Evolutionary conservation across 2,113 vertebrate species (phyloP).

Genomic region (Mustelus asterias): DNA sequence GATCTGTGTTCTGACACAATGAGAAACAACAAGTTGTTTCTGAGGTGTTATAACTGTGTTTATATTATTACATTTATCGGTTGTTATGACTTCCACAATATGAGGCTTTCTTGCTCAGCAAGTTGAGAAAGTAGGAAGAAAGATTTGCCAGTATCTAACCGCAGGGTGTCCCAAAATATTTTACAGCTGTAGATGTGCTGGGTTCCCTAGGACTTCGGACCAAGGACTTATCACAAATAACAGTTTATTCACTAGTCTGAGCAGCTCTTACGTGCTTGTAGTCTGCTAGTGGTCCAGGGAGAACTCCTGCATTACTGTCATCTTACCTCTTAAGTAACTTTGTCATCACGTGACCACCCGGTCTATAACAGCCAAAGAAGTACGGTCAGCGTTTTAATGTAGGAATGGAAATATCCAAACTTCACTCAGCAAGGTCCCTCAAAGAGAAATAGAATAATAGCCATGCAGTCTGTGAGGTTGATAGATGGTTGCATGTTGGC

Average conservation of each 20-base stretch:
- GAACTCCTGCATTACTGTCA: too few species aligned
- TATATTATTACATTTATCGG: too few species aligned
- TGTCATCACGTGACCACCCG: too few species aligned
- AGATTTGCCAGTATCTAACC: not conserved
- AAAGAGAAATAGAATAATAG: not conserved
- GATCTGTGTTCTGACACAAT: not conserved
- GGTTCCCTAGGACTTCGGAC: too few species aligned
- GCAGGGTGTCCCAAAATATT: not conserved
- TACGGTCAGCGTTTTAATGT: not conserved
- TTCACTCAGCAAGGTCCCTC: not conserved
- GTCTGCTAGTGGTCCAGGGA: too few species aligned
- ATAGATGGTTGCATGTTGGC: not conserved
- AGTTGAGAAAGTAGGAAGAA: not conserved
- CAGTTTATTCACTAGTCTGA: too few species aligned
- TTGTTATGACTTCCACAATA: not conserved
- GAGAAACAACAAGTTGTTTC: not conserved
- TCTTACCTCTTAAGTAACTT: too few species aligned
- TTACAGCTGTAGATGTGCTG: not conserved
- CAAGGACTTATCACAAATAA: too few species aligned
- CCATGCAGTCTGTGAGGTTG: not conserved
- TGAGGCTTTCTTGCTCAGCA: not conserved
- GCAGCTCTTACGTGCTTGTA: too few species aligned
- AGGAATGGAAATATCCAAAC: not conserved
- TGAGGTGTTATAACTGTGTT: not conserved
- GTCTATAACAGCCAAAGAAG: not conserved